phyloP scores from a whole-genome alignment of 2,113 vertebrate species.

The Pseudorasbora parva region DNA sequence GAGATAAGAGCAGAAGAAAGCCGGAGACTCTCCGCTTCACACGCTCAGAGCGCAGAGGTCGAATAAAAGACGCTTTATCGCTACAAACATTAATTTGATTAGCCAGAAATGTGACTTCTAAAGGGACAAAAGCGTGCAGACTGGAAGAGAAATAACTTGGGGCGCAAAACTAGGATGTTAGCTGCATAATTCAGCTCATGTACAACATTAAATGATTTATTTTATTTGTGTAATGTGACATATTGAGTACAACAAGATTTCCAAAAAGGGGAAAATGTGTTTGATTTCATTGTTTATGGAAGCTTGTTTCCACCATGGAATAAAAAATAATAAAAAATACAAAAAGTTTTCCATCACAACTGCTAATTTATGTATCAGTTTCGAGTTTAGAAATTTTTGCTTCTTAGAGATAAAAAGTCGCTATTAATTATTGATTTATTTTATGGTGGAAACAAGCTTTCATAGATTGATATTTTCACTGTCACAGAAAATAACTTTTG shows the following conservation, averaged over 20 bases:
- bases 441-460: too few relatives aligned
- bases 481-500: too few relatives aligned
- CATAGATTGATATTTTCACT: too few relatives aligned
- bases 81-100: conserved; percentile 35
- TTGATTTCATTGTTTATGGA: background rate
- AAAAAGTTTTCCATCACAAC: too few relatives aligned
- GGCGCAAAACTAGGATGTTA: background rate
- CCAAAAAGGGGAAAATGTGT: background rate
- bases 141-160: background rate
- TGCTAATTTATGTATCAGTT: too few relatives aligned
- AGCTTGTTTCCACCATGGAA: too few relatives aligned
- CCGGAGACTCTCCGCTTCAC: background rate
- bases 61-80: conserved; percentile 17
- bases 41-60: background rate
- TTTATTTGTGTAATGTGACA: background rate
- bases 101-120: conserved; percentile 12
- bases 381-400: too few relatives aligned
- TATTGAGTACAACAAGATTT: background rate
- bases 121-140: background rate
- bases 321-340: too few relatives aligned
- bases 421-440: too few relatives aligned
- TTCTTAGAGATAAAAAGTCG: too few relatives aligned
- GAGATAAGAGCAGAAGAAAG: conserved; percentile 29
- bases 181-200: background rate
- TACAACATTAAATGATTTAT: background rate